Base-by-base conservation (phyloP, 2,888 invertebrate species). In the Cantharis flavilabris region DNA sequence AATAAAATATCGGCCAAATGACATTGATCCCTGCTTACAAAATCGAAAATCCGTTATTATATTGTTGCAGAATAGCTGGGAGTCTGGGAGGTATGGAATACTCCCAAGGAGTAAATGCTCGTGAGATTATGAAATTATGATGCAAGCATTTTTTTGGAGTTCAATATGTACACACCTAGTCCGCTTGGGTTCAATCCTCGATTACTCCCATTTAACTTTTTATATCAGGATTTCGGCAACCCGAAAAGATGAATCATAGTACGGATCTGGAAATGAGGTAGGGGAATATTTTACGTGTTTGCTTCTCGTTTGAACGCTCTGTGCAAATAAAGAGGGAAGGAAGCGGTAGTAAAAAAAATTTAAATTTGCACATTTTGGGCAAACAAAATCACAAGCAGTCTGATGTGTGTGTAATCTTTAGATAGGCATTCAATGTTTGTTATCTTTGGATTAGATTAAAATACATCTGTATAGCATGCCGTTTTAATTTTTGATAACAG, bases 401-500 rank as follows among this genome's bases (percentile, higher is more conserved):
- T 70, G 63, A 64, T 75, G 69, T 49, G 18, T 49, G 14, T 49
- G 33, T 75, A 79, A 80, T 80, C 76, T 80, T 63, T 78, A 76
- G 76, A 73, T 75, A 76, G 62, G 23, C 26, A 67, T 67, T 23
- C 26, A 67, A 67, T 67, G 78, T 49, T n/a, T 74, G 80, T 80
- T 80, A 80, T 80, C 80, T 80, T 75, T 64, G 80, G 80, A 80
- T 80, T 80, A 80, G 80, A 78, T 80, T 80, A 78, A 78, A 78
- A 76, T 75, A 76, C 80, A 80, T 80, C 78, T 80, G 80, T 75
- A 73, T 26, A 74, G 69, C 62, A 78, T 65, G 67, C 71, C 71
- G 75, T 75, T 76, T 72, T 71, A 76, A 73, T 73, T 78, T 77
- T 73, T 65, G 49, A 63, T 74, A 69, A 14, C 30, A 70, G 20